Evolutionary conservation across 2,888 invertebrate species (phyloP), one percentile per base, ranked within the genome.

Genomic region (Xestoiulus laeticollis): DNA sequence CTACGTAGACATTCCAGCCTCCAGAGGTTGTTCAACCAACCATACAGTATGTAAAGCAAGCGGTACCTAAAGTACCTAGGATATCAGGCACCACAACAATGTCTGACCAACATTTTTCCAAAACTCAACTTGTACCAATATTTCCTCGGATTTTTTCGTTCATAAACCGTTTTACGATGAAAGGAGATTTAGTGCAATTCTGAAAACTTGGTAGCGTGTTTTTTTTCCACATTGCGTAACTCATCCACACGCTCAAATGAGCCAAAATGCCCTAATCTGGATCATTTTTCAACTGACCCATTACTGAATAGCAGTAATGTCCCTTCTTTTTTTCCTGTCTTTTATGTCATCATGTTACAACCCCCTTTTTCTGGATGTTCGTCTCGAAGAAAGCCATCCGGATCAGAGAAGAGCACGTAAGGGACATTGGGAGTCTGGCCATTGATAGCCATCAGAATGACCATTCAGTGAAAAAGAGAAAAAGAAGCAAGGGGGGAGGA

Each of bases 241-340:
- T 78, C 78, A 78, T 78, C 78, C 78, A 2, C 30, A 14, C 30
- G 30, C 26, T 78, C 30, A 30, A 78, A 78, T 78, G 78, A 32
- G 30, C 78, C 78, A 16, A 78, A n/a, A 78, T 30, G 78, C 30
- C 78, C 30, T 78, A 78, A 78, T 78, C 78, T 78, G 78, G 78
- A 30, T 78, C 78, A 78, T 78, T 78, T 78, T 78, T 78, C 78
- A 78, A 78, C 78, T 78, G 78, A 32, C 78, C 30, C 78, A 32
- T 30, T 78, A 30, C 78, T 16, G 59, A 6, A 22, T 22, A 22
- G 22, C 59, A 19, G 30, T 14, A 26, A 78, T 30, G 30, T 30
- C 30, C 78, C 78, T 78, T 78, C 78, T 16, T 78, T 68, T 78
- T 32, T 30, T 38, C 38, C 4, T 14, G 30, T 30, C 78, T 30